Conservation (phyloP, 2,113 vertebrate species). For the Leptobrachium leishanense region DNA sequence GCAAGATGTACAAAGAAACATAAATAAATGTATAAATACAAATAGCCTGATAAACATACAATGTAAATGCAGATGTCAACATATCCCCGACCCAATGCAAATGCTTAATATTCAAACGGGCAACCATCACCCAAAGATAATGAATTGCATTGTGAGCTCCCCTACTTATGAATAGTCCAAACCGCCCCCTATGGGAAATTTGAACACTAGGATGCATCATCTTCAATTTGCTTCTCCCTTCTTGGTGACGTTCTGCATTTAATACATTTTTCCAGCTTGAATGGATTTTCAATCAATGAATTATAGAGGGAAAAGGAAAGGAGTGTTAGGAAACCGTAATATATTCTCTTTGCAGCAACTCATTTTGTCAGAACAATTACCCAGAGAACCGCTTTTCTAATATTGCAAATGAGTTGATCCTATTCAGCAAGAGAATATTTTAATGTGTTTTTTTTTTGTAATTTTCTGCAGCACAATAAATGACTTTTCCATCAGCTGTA, state of each 20-base stretch:
- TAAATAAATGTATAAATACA: constrained; percentile 53
- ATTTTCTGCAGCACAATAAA: constrained; percentile 54
- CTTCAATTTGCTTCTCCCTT: constrained; percentile 50
- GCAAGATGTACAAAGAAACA: constrained; percentile 43
- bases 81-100: no score
- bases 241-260: constrained; percentile 53
- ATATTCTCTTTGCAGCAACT: constrained; percentile 55
- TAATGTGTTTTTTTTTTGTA: constrained; percentile 20
- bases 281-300: constrained; percentile 60
- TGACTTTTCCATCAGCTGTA: constrained; percentile 63
- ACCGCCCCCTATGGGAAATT: constrained; percentile 35
- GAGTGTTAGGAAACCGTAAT: constrained; percentile 55
- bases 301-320: constrained; percentile 55
- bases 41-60: background rate
- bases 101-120: background rate
- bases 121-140: background rate
- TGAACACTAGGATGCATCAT: constrained; percentile 47
- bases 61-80: constrained; percentile 10
- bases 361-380: constrained; percentile 61
- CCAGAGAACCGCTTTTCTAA: constrained; percentile 59
- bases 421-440: constrained; percentile 56
- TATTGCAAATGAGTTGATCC: constrained; percentile 59
- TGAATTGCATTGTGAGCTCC: constrained; percentile 13
- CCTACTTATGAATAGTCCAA: background rate
- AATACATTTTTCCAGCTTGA: constrained; percentile 52